Conservation (phyloP, 2,888 invertebrate genomes). For the Tenthredo notha region DNA sequence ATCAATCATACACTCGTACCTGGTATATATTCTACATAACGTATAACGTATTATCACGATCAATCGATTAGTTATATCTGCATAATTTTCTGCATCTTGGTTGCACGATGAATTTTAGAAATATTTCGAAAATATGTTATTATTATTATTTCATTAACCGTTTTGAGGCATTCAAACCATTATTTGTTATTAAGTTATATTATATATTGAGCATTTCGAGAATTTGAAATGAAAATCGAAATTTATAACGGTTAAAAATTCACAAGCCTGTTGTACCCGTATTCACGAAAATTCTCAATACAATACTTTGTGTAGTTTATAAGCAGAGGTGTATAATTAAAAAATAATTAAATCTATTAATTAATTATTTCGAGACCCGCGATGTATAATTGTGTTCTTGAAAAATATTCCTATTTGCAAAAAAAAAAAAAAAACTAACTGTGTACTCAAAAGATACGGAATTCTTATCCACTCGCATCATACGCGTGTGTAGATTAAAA, state of each 20-base stretch:
- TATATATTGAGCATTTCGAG: background rate
- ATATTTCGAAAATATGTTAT: background rate
- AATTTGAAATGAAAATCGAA: background rate
- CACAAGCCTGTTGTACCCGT: background rate
- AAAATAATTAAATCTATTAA: background rate
- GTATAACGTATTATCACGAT: slow-evolving; percentile 1
- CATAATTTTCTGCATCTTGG: background rate
- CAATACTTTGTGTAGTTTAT: slow-evolving; percentile 4
- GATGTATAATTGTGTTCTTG: background rate
- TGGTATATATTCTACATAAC: slow-evolving; percentile 17
- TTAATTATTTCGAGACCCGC: background rate
- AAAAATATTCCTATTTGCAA: background rate
- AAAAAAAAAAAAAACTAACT: background rate
- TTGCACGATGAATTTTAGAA: background rate
- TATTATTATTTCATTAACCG: background rate
- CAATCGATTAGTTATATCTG: background rate
- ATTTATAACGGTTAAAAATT: background rate
- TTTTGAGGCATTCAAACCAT: background rate
- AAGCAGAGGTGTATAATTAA: background rate
- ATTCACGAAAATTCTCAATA: background rate
- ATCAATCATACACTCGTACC: slow-evolving; percentile 6
- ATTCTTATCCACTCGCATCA: slow-evolving; percentile 20
- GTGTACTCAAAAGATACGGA: background rate
- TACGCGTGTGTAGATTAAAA: background rate
- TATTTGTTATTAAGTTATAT: background rate